A percentile compares a stretch with the other conserved stretches of the same genome.
phyloP scores from a whole-genome alignment of 2,888 invertebrate genomes.

The Machimus atricapillus region DNA sequence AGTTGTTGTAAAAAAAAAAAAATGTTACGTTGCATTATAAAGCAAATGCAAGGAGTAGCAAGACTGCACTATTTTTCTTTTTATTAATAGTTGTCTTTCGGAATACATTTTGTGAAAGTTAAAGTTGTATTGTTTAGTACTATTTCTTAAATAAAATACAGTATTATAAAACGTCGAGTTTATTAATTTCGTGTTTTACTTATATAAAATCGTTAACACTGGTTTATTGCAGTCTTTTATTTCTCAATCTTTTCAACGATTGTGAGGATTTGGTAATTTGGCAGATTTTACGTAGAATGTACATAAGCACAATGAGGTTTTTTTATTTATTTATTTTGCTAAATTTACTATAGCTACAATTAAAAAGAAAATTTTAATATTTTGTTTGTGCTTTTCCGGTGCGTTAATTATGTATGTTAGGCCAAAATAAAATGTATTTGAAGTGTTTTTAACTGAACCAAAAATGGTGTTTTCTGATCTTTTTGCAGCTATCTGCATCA shows the following conservation, averaged over 20 bases:
- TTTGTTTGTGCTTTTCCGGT: too few species aligned
- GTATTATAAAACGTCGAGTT: not conserved
- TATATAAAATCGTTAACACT: not conserved
- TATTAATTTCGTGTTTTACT: not conserved
- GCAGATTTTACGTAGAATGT: too few species aligned
- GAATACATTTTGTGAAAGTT: not conserved
- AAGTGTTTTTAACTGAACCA: not conserved
- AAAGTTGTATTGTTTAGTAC: not conserved
- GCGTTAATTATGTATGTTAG: too few species aligned
- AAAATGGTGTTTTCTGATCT: not conserved
- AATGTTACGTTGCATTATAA: not conserved
- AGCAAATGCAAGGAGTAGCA: not conserved
- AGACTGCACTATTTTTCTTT: not conserved
- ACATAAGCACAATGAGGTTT: too few species aligned
- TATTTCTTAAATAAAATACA: not conserved
- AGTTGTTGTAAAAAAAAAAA: not conserved
- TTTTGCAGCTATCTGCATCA: too few species aligned
- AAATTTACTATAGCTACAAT: too few species aligned
- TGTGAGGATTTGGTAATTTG: too few species aligned
- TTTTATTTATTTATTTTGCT: too few species aligned
- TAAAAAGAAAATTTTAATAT: too few species aligned
- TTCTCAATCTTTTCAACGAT: too few species aligned
- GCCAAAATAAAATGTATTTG: not conserved
- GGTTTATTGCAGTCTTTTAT: not conserved
- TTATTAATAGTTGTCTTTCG: not conserved